phyloP scores from a whole-genome alignment of 2,797 vertebrate genomes.

The Spondyliosoma cantharus region DNA sequence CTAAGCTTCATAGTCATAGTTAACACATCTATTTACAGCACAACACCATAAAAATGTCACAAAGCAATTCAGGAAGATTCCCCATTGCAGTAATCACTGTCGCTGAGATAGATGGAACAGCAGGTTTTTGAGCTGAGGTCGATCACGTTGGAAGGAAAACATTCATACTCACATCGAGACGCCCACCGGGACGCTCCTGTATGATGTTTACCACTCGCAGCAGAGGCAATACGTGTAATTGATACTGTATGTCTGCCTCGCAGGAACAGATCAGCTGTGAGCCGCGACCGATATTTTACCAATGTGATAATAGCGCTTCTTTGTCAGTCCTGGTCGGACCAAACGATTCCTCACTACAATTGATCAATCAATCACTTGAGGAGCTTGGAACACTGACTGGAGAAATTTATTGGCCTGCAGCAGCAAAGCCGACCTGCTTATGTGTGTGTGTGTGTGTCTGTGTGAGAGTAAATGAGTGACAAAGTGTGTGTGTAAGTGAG shows the following conservation, averaged over 20 bases:
- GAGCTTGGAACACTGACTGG: constrained; percentile 23
- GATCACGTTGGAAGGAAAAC: background rate
- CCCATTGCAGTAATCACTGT: background rate
- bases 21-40: background rate
- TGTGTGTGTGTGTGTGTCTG: constrained; percentile 6
- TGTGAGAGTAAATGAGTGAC: constrained; percentile 4
- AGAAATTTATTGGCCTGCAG: constrained; percentile 48
- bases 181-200: constrained; percentile 20
- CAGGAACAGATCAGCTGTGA: constrained; percentile 42
- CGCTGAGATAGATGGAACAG: background rate
- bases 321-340: constrained; percentile 42
- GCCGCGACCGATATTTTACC: constrained; percentile 29
- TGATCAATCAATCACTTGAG: constrained; percentile 59
- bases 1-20: background rate
- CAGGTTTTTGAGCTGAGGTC: background rate
- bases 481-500: constrained; percentile 5
- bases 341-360: constrained; percentile 47
- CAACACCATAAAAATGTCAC: background rate
- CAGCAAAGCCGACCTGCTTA: constrained; percentile 2
- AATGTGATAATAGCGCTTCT: constrained; percentile 60
- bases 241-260: constrained; percentile 32
- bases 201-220: constrained; percentile 18
- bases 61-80: background rate
- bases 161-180: background rate
- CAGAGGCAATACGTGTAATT: constrained; percentile 29